Evolutionary conservation across 2,888 invertebrate species (phyloP), one percentile per base, ranked within the genome.

Genomic region (Lottia scabra): DNA sequence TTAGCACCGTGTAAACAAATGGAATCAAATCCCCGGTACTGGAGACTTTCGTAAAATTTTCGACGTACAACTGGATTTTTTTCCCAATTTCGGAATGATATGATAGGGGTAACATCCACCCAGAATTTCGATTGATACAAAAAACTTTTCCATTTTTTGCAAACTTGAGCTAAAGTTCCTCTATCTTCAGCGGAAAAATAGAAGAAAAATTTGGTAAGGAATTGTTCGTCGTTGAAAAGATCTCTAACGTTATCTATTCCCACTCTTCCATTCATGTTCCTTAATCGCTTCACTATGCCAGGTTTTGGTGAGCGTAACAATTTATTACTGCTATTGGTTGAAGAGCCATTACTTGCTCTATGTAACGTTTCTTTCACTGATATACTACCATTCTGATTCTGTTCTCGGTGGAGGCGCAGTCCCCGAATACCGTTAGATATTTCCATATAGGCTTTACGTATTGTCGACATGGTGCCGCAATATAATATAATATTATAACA

Each of bases 91-190:
- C 95, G 93, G 90, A 96, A 97, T 84, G 95, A 94, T 65, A 97
- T 91, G 70, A 95, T 94, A 0, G 96, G 96, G 81, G 95, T 92
- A 70, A 97, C 91, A 2, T 96, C 95, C 45, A 92, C 92, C 97
- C 97, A 98, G 91, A 94, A 95, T 69, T 94, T 92, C n/a, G 95
- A 94, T 82, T 94, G 93, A 90, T 98, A 98, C 71, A 97, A 91
- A 71, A 95, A 92, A 88, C 96, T 96, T 76, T 96, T 93, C 97
- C 97, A 98, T 87, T 93, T 92, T 75, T 93, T 92, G 91, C 96
- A 97, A 71, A 96, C 94, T 90, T 95, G 95, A 15, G 96, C 95
- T 81, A 97, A 91, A 16, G 92, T 91, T 75, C 95, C 92, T 75
- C 96, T 91, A 83, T 97, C 97, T 81, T 92, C 92, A 16, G 95